A percentile compares a stretch with the other conserved stretches of the same genome.
Evolutionary conservation across 2,113 vertebrate genomes (phyloP).

Genomic region (Alligator sinensis): DNA sequence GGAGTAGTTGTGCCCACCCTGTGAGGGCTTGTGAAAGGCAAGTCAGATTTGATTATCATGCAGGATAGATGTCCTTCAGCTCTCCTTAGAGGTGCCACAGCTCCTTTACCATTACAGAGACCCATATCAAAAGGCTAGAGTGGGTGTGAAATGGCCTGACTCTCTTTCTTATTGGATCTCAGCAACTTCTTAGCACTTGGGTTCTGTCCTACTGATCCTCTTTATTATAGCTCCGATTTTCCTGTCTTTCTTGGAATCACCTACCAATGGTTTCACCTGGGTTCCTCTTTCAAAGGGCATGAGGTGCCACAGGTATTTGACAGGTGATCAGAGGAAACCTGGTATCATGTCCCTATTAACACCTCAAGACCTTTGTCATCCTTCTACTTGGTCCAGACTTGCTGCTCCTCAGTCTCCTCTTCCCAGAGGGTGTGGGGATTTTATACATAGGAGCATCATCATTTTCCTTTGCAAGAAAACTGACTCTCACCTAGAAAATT

Average conservation of each 20-base stretch:
- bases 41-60: background rate
- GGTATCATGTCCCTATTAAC: background rate
- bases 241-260: background rate
- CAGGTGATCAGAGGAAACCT: background rate
- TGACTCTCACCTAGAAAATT: background rate
- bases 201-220: background rate
- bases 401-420: background rate
- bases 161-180: rapidly evolving
- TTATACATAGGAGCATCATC: rapidly evolving
- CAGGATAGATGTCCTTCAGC: background rate
- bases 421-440: background rate
- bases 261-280: background rate
- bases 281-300: background rate
- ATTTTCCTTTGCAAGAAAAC: background rate
- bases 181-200: rapidly evolving
- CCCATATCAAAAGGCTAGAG: background rate
- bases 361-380: rapidly evolving
- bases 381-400: background rate
- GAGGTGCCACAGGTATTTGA: background rate
- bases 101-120: background rate
- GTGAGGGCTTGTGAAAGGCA: background rate
- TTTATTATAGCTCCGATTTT: background rate
- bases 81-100: background rate
- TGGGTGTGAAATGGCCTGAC: background rate
- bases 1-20: background rate